Evolutionary conservation across 2,888 invertebrate species (phyloP), one percentile per base, ranked within the genome.

Genomic region (Tetheella fluctuosa): DNA sequence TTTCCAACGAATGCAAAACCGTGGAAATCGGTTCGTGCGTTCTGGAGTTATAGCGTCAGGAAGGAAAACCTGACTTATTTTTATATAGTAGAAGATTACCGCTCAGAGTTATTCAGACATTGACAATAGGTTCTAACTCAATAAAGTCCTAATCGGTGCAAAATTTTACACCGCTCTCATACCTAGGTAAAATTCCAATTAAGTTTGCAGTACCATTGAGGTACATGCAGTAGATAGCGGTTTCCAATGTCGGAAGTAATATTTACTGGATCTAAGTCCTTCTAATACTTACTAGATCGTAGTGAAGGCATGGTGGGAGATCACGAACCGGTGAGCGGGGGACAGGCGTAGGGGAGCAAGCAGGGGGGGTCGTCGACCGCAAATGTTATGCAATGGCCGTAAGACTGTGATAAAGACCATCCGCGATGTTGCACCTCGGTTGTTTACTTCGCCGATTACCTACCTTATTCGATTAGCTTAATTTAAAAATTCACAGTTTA

Each of bases 301-400:
- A 60, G 60, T 64, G 68, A 66, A 71, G 73, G 64, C 64, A 68
- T 64, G 68, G 69, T 63, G 68, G 69, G 67, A 70, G 69, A 69
- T 64, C 64, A 64, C 60, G 59, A 64, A 60, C 59, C 59, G 61
- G 23, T 20, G 25, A 13, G 52, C 23, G 59, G 52, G 52, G 53
- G 67, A 64, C 39, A 64, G 58, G 73, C 58, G 64, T 66, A 62
- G 70, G 54, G 66, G 67, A 67, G 63, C 65, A 65, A 64, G 65
- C 62, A 58, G 59, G 62, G n/a, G 60, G 70, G 73, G 77, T 76
- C 77, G 70, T 56, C 68, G 81, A 73, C 83, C 83, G 73, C 75
- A 60, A 61, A 61, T 72, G 76, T 84, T 83, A 84, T 81, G 81
- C 82, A 83, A 83, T 70, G 68, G 63, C 67, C 67, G 72, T 68